Evolutionary conservation across 2,888 invertebrate species (phyloP).

Genomic region (Lochmaea crataegi): DNA sequence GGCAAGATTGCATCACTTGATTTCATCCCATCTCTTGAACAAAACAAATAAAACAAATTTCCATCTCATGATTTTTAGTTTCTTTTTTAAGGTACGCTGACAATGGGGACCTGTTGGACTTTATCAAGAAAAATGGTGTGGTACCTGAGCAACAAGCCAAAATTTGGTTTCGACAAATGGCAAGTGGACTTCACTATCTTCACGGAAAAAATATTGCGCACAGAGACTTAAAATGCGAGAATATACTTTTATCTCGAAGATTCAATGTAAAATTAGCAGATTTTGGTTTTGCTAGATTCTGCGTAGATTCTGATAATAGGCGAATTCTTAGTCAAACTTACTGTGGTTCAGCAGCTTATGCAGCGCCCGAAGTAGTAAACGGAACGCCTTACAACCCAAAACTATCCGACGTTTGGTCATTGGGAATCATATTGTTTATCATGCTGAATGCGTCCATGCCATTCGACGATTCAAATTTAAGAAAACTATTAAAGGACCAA

Average conservation of each 20-base stretch:
- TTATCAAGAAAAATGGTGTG: conserved; percentile 81
- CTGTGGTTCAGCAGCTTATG: conserved; percentile 97
- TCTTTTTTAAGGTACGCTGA: conserved; percentile 75
- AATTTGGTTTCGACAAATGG: conserved; percentile 89
- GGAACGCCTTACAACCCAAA: conserved; percentile 91
- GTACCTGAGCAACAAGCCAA: conserved; percentile 84
- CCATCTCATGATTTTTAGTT: conserved; percentile 3
- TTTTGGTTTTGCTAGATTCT: conserved; percentile 92
- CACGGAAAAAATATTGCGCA: conserved; percentile 89
- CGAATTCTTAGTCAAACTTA: conserved; percentile 88
- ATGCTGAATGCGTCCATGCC: conserved; percentile 96
- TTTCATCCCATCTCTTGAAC: no score
- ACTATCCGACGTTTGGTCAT: conserved; percentile 92
- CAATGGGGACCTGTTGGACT: conserved; percentile 89
- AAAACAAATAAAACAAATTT: no score
- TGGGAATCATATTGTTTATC: conserved; percentile 91
- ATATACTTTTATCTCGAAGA: conserved; percentile 83
- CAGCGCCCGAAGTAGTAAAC: conserved; percentile 93
- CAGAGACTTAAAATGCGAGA: conserved; percentile 94
- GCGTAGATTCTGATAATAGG: conserved; percentile 77
- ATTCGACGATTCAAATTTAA: conserved; percentile 87
- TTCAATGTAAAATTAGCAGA: conserved; percentile 93
- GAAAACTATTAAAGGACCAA: conserved; percentile 86
- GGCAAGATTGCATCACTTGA: no score
- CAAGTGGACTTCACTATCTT: conserved; percentile 83